These are phyloP conservation scores for Neotoxoptera formosana DNA, from an alignment of 1,140 invertebrate genomes.

Conservation along the genomic window DNA sequence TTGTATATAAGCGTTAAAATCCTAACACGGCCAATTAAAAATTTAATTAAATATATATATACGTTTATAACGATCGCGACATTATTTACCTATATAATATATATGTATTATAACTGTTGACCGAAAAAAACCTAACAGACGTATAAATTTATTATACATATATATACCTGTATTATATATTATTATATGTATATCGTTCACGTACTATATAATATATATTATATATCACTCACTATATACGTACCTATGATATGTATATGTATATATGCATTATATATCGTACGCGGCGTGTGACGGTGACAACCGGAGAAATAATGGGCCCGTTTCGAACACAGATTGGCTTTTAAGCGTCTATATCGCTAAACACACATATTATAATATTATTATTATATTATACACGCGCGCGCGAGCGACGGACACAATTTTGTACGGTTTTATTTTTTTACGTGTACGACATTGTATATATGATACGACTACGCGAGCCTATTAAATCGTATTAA, in stretches of 20 bases:
- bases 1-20: conserved; percentile 27
- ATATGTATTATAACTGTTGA: background rate
- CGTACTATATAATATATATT: background rate
- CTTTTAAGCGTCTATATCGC: conserved; percentile 46
- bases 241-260: no score
- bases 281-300: conserved; percentile 19
- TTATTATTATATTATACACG: no score
- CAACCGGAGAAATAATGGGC: conserved; percentile 51
- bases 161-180: background rate
- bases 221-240: background rate
- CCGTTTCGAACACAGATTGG: conserved; percentile 46
- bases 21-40: conserved; percentile 47
- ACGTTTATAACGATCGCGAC: conserved; percentile 40
- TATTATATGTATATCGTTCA: background rate
- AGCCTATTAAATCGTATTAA: background rate
- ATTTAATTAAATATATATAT: conserved; percentile 51
- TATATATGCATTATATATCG: background rate
- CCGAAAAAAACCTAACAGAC: background rate
- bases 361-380: background rate
- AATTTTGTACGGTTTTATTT: background rate
- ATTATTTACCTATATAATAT: background rate
- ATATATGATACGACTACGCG: background rate
- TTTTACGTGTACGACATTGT: conserved; percentile 2
- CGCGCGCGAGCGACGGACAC: background rate
- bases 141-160: background rate